Evolutionary conservation across 2,797 vertebrate genomes (phyloP).

Genomic region (Ambastaia sidthimunki): DNA sequence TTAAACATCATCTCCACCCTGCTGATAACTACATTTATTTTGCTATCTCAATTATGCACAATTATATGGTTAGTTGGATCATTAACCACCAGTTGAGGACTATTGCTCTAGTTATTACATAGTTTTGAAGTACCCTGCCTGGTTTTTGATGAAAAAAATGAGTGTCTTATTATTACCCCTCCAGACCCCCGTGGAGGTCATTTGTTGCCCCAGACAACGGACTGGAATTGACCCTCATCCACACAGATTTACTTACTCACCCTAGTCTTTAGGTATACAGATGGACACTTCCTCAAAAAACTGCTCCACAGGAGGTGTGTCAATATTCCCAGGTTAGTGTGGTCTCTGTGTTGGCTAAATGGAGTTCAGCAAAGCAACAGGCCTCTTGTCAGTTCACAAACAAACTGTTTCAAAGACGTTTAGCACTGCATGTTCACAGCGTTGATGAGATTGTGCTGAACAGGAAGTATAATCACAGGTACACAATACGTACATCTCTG

Average conservation of each 20-base stretch:
- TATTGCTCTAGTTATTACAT: not conserved
- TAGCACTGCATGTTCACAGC: not conserved
- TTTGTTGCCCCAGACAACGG: conserved; percentile 68
- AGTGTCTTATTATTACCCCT: not conserved
- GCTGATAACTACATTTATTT: not conserved
- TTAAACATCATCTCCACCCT: not conserved
- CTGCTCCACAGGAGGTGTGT: conserved; percentile 49
- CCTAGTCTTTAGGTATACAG: conserved; percentile 51
- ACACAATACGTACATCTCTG: conserved; percentile 28
- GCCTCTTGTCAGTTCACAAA: conserved; percentile 6
- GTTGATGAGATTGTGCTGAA: not conserved
- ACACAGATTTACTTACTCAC: conserved; percentile 70
- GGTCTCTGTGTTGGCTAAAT: not conserved
- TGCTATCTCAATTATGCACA: not conserved
- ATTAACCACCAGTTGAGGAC: not conserved
- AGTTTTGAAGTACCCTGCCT: not conserved
- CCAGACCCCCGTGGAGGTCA: conserved; percentile 69
- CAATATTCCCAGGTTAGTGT: conserved; percentile 69
- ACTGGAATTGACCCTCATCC: conserved; percentile 63
- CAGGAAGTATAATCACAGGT: not conserved
- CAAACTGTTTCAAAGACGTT: not conserved
- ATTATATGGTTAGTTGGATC: not conserved
- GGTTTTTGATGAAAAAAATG: not conserved
- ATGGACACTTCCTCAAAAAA: conserved; percentile 65
- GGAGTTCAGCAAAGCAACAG: not conserved